These are phyloP conservation scores for Anseranas semipalmata DNA, from an alignment of 2,113 vertebrate species.

Conservation along the genomic window DNA sequence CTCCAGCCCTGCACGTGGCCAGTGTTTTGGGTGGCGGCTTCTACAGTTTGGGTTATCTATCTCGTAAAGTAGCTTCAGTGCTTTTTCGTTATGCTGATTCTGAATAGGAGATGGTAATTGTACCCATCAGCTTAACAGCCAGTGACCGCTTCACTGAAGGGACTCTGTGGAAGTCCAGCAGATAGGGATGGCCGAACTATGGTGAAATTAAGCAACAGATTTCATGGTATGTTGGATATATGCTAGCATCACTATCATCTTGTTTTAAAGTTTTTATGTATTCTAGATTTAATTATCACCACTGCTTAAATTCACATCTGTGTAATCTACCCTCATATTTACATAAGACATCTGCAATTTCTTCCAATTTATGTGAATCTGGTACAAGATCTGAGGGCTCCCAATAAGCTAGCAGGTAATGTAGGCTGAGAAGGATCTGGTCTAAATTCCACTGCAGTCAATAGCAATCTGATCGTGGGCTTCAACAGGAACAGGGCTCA, in stretches of 20 bases:
- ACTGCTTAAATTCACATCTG: background rate
- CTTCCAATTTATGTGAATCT: background rate
- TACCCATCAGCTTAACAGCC: background rate
- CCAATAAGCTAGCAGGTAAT: background rate
- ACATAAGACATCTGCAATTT: background rate
- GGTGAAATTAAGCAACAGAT: background rate
- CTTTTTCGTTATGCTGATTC: background rate
- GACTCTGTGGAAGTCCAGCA: background rate
- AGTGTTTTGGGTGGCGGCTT: background rate
- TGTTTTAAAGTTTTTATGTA: background rate
- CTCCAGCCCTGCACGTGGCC: fast-evolving
- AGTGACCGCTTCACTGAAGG: background rate
- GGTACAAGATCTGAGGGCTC: background rate
- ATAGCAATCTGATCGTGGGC: background rate
- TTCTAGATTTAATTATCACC: background rate
- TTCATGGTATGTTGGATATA: background rate
- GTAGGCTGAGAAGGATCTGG: background rate
- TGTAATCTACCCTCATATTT: background rate
- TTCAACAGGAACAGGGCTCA: background rate
- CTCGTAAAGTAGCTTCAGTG: background rate
- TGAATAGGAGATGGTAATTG: background rate
- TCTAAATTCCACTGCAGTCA: background rate
- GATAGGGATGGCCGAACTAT: background rate
- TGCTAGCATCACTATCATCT: background rate
- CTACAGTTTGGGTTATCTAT: background rate